Evolutionary conservation across 1,140 invertebrate species (phyloP), one percentile per base, ranked within the genome.

Genomic region (Pseudomyrmex cubaensis): DNA sequence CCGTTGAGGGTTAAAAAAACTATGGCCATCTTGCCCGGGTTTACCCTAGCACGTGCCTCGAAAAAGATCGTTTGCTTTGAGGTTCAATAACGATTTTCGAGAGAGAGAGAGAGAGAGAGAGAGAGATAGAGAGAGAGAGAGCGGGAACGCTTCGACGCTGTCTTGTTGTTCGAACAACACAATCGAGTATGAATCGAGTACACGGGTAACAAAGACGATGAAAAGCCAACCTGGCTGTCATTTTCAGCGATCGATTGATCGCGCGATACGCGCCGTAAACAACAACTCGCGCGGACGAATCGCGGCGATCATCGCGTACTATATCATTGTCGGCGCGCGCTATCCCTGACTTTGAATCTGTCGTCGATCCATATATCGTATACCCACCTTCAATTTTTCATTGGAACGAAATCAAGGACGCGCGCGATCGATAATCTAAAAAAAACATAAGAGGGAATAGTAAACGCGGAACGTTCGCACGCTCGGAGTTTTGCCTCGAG

Each of bases 321-420:
- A 7, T 35, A 35, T 35, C 35, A 52, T 63, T 15, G 44, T 52
- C 70, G 17, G 61, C 35, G 35, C 35, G 35, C 5, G 0, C 35
- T 67, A 59, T 35, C 73, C 87, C 72, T 88, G 87, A 88, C 86
- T 88, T 87, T 88, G 87, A 88, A 88, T 82, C 67, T 50, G 63
- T 87, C 70, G 80, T 48, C 44, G 10, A 62, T 20, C 61, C 84
- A 82, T 82, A 64, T 52, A 48, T 17, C 54, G 56, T 52, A 63
- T 84, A 73, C 15, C 75, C 61, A 35, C 66, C 56, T 73, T 91
- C 82, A 90, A 91, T 91, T 90, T 91, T 91, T 90, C 77, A 91
- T 87, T 62, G 63, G 61, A 12, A 87, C 54, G 64, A 87, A 90
- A 90, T 89, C 83, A 91, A 91, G 90, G 90, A 73, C 90, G 56